Conservation (phyloP, 2,113 vertebrate genomes). For the crab-eating macaque (Macaca fascicularis) region T2T-MFA8v1.1 NC_088375.1:149046001-149046500, state of each 20-base stretch:
- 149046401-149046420: not conserved
- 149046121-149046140: conserved; percentile 41
- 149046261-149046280: not conserved
- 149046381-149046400: not conserved
- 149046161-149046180: conserved; percentile 61
- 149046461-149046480: not conserved
- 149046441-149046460: not conserved
- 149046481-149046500: not conserved
- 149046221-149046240: not conserved
- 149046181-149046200: conserved; percentile 50
- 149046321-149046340: not conserved
- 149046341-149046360: not conserved
- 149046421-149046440: not conserved
- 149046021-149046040: not conserved
- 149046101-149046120: conserved; percentile 42
- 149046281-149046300: not conserved
- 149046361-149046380: not conserved
- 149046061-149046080: not conserved
- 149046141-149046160: conserved; percentile 44
- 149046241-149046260: conserved; percentile 52
- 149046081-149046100: not conserved
- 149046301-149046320: not conserved
- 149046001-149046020: not conserved
- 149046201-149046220: conserved; percentile 27
- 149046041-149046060: not conserved